Percentiles rank a stretch among this genome's conserved stretches.
Evolutionary conservation across 2,888 invertebrate genomes (phyloP).

Genomic region (Pyralis farinalis): DNA sequence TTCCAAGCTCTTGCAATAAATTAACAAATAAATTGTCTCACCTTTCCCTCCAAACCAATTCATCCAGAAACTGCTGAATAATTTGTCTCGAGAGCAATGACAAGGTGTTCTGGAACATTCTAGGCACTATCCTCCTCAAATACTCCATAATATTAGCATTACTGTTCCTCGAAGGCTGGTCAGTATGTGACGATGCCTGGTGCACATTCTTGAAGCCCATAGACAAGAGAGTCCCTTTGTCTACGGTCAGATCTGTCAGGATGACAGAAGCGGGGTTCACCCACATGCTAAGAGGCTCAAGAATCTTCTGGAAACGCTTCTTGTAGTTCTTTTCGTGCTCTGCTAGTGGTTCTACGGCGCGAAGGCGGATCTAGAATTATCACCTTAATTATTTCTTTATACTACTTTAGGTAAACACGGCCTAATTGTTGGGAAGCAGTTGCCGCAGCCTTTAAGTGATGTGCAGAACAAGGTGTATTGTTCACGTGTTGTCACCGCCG

Average conservation of each 20-base stretch:
- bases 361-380: constrained; percentile 82
- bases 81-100: constrained; percentile 90
- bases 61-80: constrained; percentile 95
- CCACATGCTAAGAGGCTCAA: constrained; percentile 89
- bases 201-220: constrained; percentile 91
- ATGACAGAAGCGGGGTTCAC: constrained; percentile 89
- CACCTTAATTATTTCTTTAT: no score
- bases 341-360: constrained; percentile 90
- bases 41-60: constrained; percentile 92
- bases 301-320: constrained; percentile 90
- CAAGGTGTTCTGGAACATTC: constrained; percentile 94
- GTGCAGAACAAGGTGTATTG: no score
- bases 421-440: no score
- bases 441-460: no score
- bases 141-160: constrained; percentile 94
- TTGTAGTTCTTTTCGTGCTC: constrained; percentile 90
- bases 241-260: constrained; percentile 91
- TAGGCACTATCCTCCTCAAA: constrained; percentile 89
- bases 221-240: constrained; percentile 87
- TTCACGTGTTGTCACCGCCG: no score
- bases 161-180: constrained; percentile 76
- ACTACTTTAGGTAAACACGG: no score
- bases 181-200: constrained; percentile 80
- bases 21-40: constrained; percentile 25
- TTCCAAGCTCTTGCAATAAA: no score